Conservation (phyloP, 2,888 invertebrate genomes). For the Marasmarcha lunaedactyla region DNA sequence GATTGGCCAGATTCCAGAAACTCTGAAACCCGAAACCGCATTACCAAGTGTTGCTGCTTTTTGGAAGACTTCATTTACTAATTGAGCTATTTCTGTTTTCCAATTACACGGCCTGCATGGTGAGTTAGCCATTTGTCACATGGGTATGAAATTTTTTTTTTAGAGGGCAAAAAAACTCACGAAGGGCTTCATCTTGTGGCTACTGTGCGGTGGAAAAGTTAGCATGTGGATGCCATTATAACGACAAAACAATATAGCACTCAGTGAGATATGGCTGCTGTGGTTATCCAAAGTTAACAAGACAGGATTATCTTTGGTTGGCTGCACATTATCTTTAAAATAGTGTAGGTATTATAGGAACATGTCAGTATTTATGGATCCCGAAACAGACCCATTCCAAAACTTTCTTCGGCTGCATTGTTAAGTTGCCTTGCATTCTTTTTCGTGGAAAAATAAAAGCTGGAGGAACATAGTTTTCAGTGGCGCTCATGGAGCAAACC, state of each 20-base stretch:
- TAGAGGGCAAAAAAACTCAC: slow-evolving; percentile 3
- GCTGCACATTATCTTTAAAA: slow-evolving; percentile 15
- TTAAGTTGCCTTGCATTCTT: slow-evolving; percentile 12
- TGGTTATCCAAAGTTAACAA: slow-evolving; percentile 20
- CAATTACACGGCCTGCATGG: background rate
- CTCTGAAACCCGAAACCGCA: too few relatives aligned
- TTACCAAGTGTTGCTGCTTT: too few relatives aligned
- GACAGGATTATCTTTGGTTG: slow-evolving; percentile 18
- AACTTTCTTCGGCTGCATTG: slow-evolving; percentile 16
- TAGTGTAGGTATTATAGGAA: slow-evolving; percentile 19
- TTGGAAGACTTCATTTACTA: too few relatives aligned
- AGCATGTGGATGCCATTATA: slow-evolving; percentile 10
- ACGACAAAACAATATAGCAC: slow-evolving; percentile 10
- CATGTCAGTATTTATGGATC: slow-evolving; percentile 20
- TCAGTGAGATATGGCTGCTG: too few relatives aligned
- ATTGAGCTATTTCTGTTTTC: background rate
- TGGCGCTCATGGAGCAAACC: slow-evolving; percentile 20
- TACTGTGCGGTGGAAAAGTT: slow-evolving; percentile 15
- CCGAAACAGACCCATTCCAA: slow-evolving; percentile 19
- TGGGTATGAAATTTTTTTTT: background rate
- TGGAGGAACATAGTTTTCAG: slow-evolving; percentile 23
- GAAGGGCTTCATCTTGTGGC: too few relatives aligned
- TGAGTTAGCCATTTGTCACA: slow-evolving; percentile 6
- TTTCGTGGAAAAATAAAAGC: slow-evolving; percentile 21
- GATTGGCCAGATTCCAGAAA: too few relatives aligned